Conservation (phyloP, 2,113 vertebrate genomes). For the Barnardius zonarius region DNA sequence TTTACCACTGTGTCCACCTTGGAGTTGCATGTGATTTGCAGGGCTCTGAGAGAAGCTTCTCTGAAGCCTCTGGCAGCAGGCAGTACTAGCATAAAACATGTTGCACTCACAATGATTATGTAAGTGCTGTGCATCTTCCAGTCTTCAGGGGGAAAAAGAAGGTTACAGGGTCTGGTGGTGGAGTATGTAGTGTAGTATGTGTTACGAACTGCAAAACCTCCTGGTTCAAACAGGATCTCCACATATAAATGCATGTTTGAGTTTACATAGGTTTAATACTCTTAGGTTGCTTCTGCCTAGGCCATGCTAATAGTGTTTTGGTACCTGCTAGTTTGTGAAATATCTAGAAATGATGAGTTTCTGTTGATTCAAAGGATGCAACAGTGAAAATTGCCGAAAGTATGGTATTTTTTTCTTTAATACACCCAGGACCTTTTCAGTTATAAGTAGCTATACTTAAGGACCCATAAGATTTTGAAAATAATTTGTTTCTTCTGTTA, state of each 20-base stretch:
- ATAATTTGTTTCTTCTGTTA: neutral
- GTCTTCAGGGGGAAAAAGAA: neutral
- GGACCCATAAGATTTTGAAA: neutral
- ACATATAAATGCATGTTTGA: neutral
- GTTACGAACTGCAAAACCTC: neutral
- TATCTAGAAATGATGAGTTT: neutral
- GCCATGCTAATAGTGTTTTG: neutral
- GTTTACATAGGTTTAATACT: fast-evolving
- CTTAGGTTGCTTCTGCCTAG: neutral
- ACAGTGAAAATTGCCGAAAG: neutral
- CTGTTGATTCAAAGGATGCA: neutral
- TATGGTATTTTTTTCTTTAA: too few relatives aligned
- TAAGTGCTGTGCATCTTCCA: neutral
- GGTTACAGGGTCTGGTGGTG: neutral
- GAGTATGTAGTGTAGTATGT: neutral
- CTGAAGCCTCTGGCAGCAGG: neutral
- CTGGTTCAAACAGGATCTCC: neutral
- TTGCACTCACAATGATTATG: neutral
- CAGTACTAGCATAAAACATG: neutral
- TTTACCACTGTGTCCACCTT: neutral
- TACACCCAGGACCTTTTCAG: neutral
- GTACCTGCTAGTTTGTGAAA: neutral
- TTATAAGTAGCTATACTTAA: neutral
- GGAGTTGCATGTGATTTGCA: neutral
- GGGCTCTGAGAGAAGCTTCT: neutral